Base-by-base conservation (phyloP, 2,113 vertebrate genomes). In the Thalassarche chlororhynchos region DNA sequence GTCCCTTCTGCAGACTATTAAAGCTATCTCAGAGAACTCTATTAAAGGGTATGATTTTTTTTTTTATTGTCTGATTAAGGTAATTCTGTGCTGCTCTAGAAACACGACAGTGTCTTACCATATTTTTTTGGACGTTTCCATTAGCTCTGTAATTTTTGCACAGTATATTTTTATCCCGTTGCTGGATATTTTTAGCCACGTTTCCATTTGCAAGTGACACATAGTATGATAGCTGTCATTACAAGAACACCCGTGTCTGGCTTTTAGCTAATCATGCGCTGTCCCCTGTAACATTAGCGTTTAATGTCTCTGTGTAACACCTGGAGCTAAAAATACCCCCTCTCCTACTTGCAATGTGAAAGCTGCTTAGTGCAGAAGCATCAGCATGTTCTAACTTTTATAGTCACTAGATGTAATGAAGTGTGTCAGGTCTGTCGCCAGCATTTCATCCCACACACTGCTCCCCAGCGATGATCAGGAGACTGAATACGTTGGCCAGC, bases 301-400 rank as follows among this genome's bases (percentile, higher is more conserved):
- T 93, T 87, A 40, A 89, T 68, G 38, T 68, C 88, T 81, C 34
- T 1, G 7, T 76, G 1, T 52, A 79, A 87, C 38, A 96, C 95
- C 91, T 97, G 87, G 57, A 85, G 58, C 78, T 96, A 93, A 94
- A 96, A 97, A 97, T 96, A 93, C 6, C 2, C 10, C 16, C 16
- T 3, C 51, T 68, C 52, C 38, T 14, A 12, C 72, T 5, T 65
- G 44, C 46, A 46, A 1, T 3, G 57, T 49, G 89, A 72, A 79
- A 95, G 74, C 61, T 79, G 36, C 84, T 87, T 17, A 17, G 55
- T 38, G 65, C 38, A 76, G 49, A 46, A 54, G 11, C 36, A 78
- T 18, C 68, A n/a, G 44, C 52, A 19, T 0, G 0, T 62, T 71
- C 80, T 46, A 42, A 29, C 42, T 89, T 84, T 10, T 5, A 2